phyloP scores from a whole-genome alignment of 92 coral and sea anemone genomes.

The Epizoanthus scotinus region DNA sequence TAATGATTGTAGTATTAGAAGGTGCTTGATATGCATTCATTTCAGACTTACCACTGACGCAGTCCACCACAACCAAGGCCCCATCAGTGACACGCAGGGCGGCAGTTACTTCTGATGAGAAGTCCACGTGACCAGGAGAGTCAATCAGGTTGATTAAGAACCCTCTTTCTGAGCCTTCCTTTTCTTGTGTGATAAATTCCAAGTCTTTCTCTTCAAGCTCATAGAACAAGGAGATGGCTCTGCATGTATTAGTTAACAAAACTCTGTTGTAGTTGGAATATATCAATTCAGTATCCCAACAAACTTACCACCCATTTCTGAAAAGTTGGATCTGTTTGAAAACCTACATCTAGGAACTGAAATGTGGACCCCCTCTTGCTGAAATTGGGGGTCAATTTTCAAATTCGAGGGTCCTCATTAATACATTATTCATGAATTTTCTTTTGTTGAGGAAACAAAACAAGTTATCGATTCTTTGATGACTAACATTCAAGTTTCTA shows the following conservation, averaged over 20 bases:
- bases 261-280: background rate
- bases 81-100: slow-evolving; percentile 99
- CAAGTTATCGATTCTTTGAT: too few relatives aligned
- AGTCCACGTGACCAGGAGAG: slow-evolving; percentile 99
- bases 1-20: too few relatives aligned
- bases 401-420: too few relatives aligned
- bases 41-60: slow-evolving; percentile 88
- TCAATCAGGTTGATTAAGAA: slow-evolving; percentile 94
- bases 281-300: background rate
- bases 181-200: slow-evolving; percentile 55
- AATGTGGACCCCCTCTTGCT: too few relatives aligned
- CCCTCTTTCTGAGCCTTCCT: slow-evolving; percentile 53
- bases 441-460: too few relatives aligned
- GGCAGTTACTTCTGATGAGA: slow-evolving; percentile 98
- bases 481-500: too few relatives aligned
- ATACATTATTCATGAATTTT: too few relatives aligned
- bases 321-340: background rate
- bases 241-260: slow-evolving; percentile 28
- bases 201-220: slow-evolving; percentile 76
- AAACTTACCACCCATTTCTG: background rate
- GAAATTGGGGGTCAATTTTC: too few relatives aligned
- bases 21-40: background rate
- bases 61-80: slow-evolving; percentile 94
- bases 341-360: too few relatives aligned
- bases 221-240: slow-evolving; percentile 95